Evolutionary conservation across 2,888 invertebrate genomes (phyloP).

Genomic region (Dioctria linearis): DNA sequence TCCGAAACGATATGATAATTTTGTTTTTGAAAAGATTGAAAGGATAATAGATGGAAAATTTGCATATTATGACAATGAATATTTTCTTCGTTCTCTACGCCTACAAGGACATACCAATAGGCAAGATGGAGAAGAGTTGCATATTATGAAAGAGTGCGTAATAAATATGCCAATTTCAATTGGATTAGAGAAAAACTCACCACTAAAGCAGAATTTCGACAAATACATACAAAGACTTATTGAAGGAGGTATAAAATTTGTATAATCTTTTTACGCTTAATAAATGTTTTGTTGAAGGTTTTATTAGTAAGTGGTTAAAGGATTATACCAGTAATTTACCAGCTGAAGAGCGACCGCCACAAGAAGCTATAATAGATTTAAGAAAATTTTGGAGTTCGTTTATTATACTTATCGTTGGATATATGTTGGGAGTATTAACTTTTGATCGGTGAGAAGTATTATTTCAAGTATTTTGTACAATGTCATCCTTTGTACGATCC

Average conservation of each 20-base stretch:
- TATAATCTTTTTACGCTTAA: neutral
- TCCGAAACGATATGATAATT: neutral
- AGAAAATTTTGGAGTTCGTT: slow-evolving; percentile 85
- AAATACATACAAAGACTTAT: slow-evolving; percentile 77
- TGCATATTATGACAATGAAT: slow-evolving; percentile 85
- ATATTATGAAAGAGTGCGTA: slow-evolving; percentile 87
- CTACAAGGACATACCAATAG: slow-evolving; percentile 73
- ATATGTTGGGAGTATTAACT: slow-evolving; percentile 74
- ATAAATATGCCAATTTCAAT: slow-evolving; percentile 86
- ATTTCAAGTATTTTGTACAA: slow-evolving; percentile 79
- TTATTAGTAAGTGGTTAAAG: slow-evolving; percentile 84
- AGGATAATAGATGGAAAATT: slow-evolving; percentile 80
- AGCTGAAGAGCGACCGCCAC: slow-evolving; percentile 75
- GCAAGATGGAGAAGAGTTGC: slow-evolving; percentile 72
- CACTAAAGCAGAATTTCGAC: slow-evolving; percentile 80
- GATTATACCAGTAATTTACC: slow-evolving; percentile 78
- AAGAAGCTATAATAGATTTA: slow-evolving; percentile 85
- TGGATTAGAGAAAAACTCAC: slow-evolving; percentile 87
- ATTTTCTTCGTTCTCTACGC: slow-evolving; percentile 79
- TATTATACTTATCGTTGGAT: slow-evolving; percentile 81
- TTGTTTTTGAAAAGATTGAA: slow-evolving; percentile 65
- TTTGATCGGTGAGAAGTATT: slow-evolving; percentile 76
- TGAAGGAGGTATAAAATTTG: slow-evolving; percentile 77
- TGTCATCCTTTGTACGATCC: slow-evolving; percentile 81
- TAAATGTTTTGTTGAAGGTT: slow-evolving; percentile 69